These are phyloP conservation scores for Upupa epops DNA, from an alignment of 2,113 vertebrate species.

Conservation along the genomic window DNA sequence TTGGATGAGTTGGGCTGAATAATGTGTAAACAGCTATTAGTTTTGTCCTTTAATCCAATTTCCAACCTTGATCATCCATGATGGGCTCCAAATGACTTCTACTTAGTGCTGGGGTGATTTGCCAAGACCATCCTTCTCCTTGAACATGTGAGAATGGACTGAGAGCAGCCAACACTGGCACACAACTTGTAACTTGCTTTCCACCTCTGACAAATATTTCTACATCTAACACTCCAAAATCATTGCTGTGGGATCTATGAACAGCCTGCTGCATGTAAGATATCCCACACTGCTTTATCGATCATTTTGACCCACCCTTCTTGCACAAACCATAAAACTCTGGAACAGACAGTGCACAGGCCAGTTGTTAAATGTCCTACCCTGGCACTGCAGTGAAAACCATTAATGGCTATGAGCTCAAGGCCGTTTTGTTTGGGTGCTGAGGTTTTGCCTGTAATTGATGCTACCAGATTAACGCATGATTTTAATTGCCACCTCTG, in stretches of 20 bases:
- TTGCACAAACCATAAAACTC: constrained; percentile 20
- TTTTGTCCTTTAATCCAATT: not conserved
- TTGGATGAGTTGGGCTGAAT: not conserved
- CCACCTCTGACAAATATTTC: constrained; percentile 32
- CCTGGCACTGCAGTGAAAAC: not conserved
- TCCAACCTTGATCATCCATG: not conserved
- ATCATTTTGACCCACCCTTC: constrained; percentile 49
- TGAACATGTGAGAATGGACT: not conserved
- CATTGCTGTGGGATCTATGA: constrained; percentile 50
- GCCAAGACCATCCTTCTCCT: not conserved
- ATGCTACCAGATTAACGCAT: not conserved
- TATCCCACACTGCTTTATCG: constrained; percentile 55
- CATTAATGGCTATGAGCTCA: not conserved
- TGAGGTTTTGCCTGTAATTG: not conserved
- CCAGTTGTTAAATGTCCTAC: constrained; percentile 15
- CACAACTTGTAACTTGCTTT: constrained; percentile 1
- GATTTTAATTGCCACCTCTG: not conserved
- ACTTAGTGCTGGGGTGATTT: not conserved
- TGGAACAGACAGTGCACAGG: not conserved
- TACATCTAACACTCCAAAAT: constrained; percentile 8
- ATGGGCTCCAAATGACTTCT: not conserved
- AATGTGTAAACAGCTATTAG: not conserved
- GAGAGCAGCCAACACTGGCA: not conserved
- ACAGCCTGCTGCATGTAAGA: constrained; percentile 39
- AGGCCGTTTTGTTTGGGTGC: not conserved